phyloP scores from a whole-genome alignment of 2,113 vertebrate genomes.

The Neodon shergylaensis region DNA sequence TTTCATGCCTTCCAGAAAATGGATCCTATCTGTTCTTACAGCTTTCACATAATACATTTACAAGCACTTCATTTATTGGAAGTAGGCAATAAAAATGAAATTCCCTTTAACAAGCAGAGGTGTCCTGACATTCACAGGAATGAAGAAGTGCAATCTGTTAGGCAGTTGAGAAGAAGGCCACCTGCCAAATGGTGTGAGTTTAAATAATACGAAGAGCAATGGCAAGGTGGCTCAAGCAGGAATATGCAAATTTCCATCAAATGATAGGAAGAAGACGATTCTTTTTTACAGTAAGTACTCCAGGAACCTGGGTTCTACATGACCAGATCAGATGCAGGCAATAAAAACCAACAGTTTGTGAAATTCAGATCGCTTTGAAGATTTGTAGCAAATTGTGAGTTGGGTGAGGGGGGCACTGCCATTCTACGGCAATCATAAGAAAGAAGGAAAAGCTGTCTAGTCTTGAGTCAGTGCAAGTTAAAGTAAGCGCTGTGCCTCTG shows the following conservation, averaged over 20 bases:
- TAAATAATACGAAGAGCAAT: slow-evolving; percentile 48
- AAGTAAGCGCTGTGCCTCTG: neutral
- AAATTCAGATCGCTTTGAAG: neutral
- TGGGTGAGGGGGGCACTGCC: neutral
- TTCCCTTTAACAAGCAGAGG: slow-evolving; percentile 65
- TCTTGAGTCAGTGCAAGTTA: neutral
- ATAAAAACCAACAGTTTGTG: slow-evolving; percentile 5
- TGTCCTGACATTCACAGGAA: slow-evolving; percentile 68
- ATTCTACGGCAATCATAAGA: neutral
- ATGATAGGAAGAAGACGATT: neutral
- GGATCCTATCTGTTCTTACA: slow-evolving; percentile 59
- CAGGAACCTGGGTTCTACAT: neutral
- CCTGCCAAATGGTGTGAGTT: slow-evolving; percentile 41
- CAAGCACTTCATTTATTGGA: slow-evolving; percentile 67
- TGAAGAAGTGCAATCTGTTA: slow-evolving; percentile 56
- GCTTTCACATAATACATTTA: slow-evolving; percentile 54
- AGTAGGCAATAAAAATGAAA: slow-evolving; percentile 56
- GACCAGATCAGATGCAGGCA: neutral
- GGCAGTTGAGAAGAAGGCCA: slow-evolving; percentile 13
- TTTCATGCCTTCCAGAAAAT: slow-evolving; percentile 70
- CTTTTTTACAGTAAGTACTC: neutral
- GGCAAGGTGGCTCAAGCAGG: neutral
- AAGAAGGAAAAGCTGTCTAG: neutral
- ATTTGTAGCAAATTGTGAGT: slow-evolving; percentile 23
- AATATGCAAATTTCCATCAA: slow-evolving; percentile 57